Conservation (phyloP, 2,797 vertebrate species). For the Sebastes hubbsi region DNA sequence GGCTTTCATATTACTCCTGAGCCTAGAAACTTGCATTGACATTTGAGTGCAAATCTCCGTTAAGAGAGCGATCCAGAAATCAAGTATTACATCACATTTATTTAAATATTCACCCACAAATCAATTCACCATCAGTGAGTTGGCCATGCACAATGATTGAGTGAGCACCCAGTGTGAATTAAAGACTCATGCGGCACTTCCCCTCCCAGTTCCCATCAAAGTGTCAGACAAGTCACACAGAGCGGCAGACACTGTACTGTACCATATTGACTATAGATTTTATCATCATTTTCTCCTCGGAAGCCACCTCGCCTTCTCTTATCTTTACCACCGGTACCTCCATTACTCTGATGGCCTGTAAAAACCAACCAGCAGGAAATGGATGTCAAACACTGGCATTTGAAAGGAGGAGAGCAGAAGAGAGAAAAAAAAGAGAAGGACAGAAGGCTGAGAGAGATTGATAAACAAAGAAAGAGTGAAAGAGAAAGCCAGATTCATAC, state of each 20-base stretch:
- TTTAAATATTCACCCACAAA: conserved; percentile 35
- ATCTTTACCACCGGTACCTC: conserved; percentile 99
- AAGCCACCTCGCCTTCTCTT: conserved; percentile 89
- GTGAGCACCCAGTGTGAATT: conserved; percentile 35
- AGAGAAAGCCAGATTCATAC: neutral
- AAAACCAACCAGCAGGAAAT: conserved; percentile 79
- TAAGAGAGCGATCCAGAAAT: neutral
- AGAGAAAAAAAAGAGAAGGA: neutral
- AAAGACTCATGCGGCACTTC: conserved; percentile 67
- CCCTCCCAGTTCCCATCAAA: conserved; percentile 57
- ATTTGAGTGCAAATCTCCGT: conserved; percentile 38
- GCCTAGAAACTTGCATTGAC: conserved; percentile 6
- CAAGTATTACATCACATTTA: neutral
- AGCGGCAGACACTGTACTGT: conserved; percentile 77
- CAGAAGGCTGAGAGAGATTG: neutral
- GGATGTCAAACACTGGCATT: conserved; percentile 64
- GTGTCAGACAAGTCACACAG: conserved; percentile 55
- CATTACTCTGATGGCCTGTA: conserved; percentile 95
- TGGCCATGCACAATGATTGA: conserved; percentile 51
- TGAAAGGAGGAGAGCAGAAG: neutral
- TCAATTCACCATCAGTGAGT: conserved; percentile 34
- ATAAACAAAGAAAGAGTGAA: neutral
- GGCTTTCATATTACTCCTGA: neutral
- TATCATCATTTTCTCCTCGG: conserved; percentile 93
- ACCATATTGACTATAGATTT: conserved; percentile 98